Percentiles rank a stretch among this genome's conserved stretches.
These are phyloP conservation scores for Chroicocephalus ridibundus DNA, from an alignment of 2,113 vertebrate genomes.

Conservation along the genomic window DNA sequence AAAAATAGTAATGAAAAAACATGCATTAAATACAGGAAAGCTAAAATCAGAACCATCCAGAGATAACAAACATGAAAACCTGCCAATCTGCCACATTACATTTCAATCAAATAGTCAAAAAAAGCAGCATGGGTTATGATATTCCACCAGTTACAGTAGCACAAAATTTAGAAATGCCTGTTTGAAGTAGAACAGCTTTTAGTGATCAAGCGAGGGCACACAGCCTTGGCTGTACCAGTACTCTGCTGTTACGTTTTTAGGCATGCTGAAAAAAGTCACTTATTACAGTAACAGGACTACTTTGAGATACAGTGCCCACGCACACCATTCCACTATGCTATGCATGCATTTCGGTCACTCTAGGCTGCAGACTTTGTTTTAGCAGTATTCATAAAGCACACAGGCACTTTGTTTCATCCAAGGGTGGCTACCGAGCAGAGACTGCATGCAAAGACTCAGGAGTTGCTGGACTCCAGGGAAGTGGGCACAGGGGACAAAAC, in stretches of 20 bases:
- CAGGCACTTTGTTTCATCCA: background rate
- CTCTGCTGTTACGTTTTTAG: constrained; percentile 25
- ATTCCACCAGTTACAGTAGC: background rate
- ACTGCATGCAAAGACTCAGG: background rate
- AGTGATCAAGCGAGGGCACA: constrained; percentile 8
- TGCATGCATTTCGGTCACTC: background rate
- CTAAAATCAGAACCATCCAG: constrained; percentile 21
- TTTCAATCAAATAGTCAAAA: constrained; percentile 9
- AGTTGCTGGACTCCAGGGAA: background rate
- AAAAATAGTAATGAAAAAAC: constrained; percentile 31
- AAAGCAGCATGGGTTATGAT: background rate
- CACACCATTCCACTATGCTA: background rate
- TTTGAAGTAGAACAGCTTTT: constrained; percentile 26
- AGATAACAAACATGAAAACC: background rate
- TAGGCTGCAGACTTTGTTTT: background rate
- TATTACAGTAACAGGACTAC: constrained; percentile 10
- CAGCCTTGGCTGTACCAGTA: background rate
- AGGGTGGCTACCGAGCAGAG: background rate
- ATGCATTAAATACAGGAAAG: constrained; percentile 22
- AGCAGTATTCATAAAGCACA: background rate
- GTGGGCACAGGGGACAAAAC: background rate
- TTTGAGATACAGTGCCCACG: background rate
- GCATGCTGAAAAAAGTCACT: background rate
- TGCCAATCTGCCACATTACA: background rate
- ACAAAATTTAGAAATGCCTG: constrained; percentile 17